Conservation (phyloP, 2,888 invertebrate species). For the Hirtodrosophila cameraria region DNA sequence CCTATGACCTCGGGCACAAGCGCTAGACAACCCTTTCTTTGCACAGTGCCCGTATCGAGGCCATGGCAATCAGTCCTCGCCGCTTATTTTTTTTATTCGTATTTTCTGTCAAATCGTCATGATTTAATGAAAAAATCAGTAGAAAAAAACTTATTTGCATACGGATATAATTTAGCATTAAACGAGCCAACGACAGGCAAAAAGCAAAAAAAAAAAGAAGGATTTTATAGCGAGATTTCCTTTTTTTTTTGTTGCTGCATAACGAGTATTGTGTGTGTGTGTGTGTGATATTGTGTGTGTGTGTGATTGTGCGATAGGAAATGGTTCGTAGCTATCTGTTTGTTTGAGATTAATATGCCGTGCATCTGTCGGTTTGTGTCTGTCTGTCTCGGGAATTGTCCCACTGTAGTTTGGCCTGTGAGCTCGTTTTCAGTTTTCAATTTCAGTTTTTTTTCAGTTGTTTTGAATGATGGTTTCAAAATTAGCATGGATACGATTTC, state of each 20-base stretch:
- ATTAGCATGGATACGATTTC: constrained; percentile 82
- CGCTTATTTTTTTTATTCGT: constrained; percentile 30
- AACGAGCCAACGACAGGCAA: constrained; percentile 63
- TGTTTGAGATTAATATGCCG: constrained; percentile 82
- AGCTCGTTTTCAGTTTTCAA: constrained; percentile 56
- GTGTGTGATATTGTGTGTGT: constrained; percentile 20
- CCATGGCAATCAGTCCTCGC: constrained; percentile 44
- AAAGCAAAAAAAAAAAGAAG: constrained; percentile 61
- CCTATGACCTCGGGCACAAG: constrained; percentile 43
- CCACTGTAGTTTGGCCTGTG: constrained; percentile 53
- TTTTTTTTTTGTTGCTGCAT: constrained; percentile 48
- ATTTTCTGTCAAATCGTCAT: constrained; percentile 76
- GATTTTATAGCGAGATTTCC: constrained; percentile 65
- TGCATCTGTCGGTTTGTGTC: constrained; percentile 79
- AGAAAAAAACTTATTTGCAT: constrained; percentile 80
- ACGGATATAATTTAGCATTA: constrained; percentile 81
- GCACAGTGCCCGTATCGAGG: constrained; percentile 61
- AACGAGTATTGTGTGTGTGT: constrained; percentile 29
- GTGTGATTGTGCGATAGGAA: constrained; percentile 60
- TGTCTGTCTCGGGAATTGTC: constrained; percentile 40
- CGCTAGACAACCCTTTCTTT: constrained; percentile 73
- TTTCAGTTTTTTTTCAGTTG: too few species aligned
- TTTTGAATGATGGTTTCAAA: constrained; percentile 68
- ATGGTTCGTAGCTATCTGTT: constrained; percentile 76
- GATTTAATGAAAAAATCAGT: constrained; percentile 78